These are phyloP conservation scores for Percopsis omiscomaycus DNA, from an alignment of 2,797 vertebrate species.

Conservation along the genomic window DNA sequence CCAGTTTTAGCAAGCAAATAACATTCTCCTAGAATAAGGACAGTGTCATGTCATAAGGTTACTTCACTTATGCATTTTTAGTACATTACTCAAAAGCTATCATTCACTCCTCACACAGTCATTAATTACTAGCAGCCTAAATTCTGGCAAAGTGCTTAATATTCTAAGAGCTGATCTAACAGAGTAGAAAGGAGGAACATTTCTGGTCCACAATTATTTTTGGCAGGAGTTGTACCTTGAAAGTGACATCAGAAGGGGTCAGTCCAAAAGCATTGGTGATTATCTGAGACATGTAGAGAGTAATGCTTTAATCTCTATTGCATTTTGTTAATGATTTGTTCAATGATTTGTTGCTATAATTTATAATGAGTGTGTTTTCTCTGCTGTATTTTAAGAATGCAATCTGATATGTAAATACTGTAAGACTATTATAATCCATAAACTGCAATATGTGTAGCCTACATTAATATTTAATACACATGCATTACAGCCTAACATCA, in stretches of 20 bases:
- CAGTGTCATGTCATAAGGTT: too few species aligned
- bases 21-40: too few species aligned
- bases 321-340: neutral
- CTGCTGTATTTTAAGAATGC: neutral
- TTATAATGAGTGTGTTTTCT: neutral
- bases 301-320: neutral
- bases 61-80: too few species aligned
- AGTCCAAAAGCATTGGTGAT: constrained; percentile 67
- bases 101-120: too few species aligned
- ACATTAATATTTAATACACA: neutral
- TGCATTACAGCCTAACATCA: neutral
- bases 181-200: too few species aligned
- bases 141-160: too few species aligned
- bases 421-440: neutral
- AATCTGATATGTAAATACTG: too few species aligned
- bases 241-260: constrained; percentile 43
- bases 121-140: too few species aligned
- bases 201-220: neutral
- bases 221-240: constrained; percentile 62
- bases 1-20: too few species aligned
- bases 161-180: too few species aligned
- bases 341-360: too few species aligned
- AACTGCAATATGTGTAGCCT: neutral
- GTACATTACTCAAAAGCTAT: too few species aligned
- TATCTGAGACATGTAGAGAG: constrained; percentile 61